Conservation (phyloP, 2,113 vertebrate species). For the Arothron firmamentum region DNA sequence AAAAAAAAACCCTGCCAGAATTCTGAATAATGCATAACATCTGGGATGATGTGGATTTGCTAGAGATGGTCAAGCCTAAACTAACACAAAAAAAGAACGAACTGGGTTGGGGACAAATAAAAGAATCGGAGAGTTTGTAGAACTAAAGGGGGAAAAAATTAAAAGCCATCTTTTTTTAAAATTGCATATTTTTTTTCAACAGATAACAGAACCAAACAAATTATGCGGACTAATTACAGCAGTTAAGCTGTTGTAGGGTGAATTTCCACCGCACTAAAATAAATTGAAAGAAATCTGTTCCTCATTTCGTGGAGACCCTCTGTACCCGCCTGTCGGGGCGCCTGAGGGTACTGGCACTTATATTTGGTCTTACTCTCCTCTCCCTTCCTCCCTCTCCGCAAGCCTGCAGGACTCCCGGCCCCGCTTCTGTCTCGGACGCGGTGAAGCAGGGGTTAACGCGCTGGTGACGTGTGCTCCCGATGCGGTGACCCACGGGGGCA, state of each 20-base stretch:
- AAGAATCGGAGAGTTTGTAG: too few species aligned
- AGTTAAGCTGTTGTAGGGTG: slow-evolving; percentile 13
- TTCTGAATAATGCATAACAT: background rate
- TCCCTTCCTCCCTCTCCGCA: background rate
- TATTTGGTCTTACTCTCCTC: slow-evolving; percentile 10
- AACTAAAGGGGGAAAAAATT: too few species aligned
- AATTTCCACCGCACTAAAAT: slow-evolving; percentile 40
- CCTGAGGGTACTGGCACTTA: slow-evolving; percentile 26
- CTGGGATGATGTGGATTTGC: background rate
- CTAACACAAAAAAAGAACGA: too few species aligned
- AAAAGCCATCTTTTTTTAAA: too few species aligned
- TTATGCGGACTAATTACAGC: slow-evolving; percentile 23
- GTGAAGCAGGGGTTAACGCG: slow-evolving; percentile 70
- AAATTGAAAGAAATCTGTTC: slow-evolving; percentile 51
- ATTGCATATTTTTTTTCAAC: background rate
- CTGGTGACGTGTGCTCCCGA: slow-evolving; percentile 68
- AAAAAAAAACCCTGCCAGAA: background rate
- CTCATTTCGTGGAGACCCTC: slow-evolving; percentile 37
- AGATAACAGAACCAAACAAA: slow-evolving; percentile 2
- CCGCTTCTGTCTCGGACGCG: slow-evolving; percentile 16
- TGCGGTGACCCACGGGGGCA: slow-evolving; percentile 71
- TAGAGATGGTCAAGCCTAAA: background rate
- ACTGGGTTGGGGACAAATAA: too few species aligned
- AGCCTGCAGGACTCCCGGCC: slow-evolving; percentile 8
- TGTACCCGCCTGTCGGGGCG: slow-evolving; percentile 36